A percentile compares a stretch with the other conserved stretches of the same genome.
Conservation (phyloP, 2,797 vertebrate genomes). For the Myotis vivesi region DNA sequence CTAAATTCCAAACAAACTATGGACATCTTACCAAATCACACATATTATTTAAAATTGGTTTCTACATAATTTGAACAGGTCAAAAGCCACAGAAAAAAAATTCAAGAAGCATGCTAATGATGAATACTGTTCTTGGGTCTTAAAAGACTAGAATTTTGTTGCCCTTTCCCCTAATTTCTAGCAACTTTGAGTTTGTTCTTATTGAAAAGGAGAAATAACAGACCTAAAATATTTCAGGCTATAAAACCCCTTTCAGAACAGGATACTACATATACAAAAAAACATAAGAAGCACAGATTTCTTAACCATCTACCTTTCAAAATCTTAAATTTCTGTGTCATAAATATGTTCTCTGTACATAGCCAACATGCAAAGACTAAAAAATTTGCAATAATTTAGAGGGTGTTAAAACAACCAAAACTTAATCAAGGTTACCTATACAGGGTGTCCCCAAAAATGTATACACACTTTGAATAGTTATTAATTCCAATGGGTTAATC, state of each 20-base stretch:
- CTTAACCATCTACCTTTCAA: neutral
- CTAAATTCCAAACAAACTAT: slow-evolving; percentile 27
- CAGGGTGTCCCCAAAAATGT: no score
- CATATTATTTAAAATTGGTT: slow-evolving; percentile 6
- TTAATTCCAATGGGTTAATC: no score
- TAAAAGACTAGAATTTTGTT: slow-evolving; percentile 27
- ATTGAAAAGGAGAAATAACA: slow-evolving; percentile 32
- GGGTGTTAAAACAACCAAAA: neutral
- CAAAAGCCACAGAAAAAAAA: slow-evolving; percentile 15
- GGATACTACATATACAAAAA: slow-evolving; percentile 5
- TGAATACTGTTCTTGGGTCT: slow-evolving; percentile 4
- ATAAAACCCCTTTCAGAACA: slow-evolving; percentile 16
- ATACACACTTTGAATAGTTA: no score
- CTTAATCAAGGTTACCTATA: slow-evolving; percentile 1
- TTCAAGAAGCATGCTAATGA: slow-evolving; percentile 2
- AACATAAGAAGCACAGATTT: neutral
- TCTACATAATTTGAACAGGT: slow-evolving; percentile 6
- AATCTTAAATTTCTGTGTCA: slow-evolving; percentile 45
- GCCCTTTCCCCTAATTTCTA: slow-evolving; percentile 9
- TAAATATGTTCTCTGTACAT: slow-evolving; percentile 20
- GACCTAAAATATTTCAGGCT: neutral
- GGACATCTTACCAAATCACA: neutral
- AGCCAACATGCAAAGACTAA: neutral
- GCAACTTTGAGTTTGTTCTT: slow-evolving; percentile 16
- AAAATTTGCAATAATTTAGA: slow-evolving; percentile 19